A percentile compares a stretch with the other conserved stretches of the same genome.
phyloP scores from a whole-genome alignment of 2,888 invertebrate species.

The Leucoma salicis region DNA sequence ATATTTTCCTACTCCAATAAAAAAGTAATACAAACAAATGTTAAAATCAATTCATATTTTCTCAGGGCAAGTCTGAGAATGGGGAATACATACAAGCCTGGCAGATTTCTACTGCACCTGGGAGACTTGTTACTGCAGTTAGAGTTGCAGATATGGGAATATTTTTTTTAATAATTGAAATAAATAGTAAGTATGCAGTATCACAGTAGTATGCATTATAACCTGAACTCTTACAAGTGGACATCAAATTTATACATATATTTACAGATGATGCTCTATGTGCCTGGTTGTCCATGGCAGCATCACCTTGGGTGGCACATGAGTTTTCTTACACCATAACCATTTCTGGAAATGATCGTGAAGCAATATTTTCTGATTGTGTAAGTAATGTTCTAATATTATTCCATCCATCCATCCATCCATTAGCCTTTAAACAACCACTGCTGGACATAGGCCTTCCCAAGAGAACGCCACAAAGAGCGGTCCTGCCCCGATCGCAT shows the following conservation, averaged over 20 bases:
- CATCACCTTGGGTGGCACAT: constrained; percentile 66
- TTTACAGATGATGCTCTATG: constrained; percentile 55
- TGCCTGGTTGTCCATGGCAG: constrained; percentile 72
- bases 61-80: constrained; percentile 68
- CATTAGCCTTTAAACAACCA: too few species aligned
- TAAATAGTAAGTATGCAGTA: constrained; percentile 52
- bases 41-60: constrained; percentile 8
- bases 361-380: constrained; percentile 73
- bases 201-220: too few species aligned
- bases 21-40: too few species aligned
- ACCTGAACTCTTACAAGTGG: too few species aligned
- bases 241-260: not conserved
- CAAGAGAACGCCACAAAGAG: too few species aligned
- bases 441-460: too few species aligned
- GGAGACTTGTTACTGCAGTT: constrained; percentile 68
- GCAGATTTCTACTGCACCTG: constrained; percentile 68
- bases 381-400: constrained; percentile 48
- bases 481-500: too few species aligned
- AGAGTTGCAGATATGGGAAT: constrained; percentile 72
- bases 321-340: constrained; percentile 68
- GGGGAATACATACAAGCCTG: constrained; percentile 74
- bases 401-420: too few species aligned
- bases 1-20: too few species aligned
- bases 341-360: constrained; percentile 72
- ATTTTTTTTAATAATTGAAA: constrained; percentile 73